Evolutionary conservation across 2,797 vertebrate species (phyloP), one percentile per base, ranked within the genome.

Genomic region (Hippocampus kuda): DNA sequence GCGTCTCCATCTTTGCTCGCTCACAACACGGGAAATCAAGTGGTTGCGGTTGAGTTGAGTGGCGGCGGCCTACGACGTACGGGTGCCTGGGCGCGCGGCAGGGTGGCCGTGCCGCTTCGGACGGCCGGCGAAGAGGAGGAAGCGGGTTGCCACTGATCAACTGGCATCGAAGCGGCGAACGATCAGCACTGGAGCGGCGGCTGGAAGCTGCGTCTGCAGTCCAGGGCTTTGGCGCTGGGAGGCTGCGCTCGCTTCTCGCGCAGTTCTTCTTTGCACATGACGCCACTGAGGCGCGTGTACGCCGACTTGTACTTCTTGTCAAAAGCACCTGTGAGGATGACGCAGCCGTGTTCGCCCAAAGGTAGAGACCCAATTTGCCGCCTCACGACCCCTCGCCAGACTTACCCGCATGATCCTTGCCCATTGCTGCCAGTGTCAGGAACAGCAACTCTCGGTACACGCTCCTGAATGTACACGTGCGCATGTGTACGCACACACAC

Each of bases 371-470:
- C 18, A 16, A 16, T 60, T 56, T 60, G 18, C 34, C 5, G 22
- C 4, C 11, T 16, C 27, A 15, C 34, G 54, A 26, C 4, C 42
- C 26, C 12, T 12, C 5, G 2, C 16, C 6, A 34, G 20, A 20
- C 89, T 88, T 82, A 92, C 91, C 93, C 3, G 93, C 86, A 7
- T 94, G 93, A 70, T 98, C 94, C 88, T 93, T 93, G 68, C 95
- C 94, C 88, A 96, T 90, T 0, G 93, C 95, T 24, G 94, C 95
- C 89, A 98, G 73, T 0, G 91, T 95, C 75, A 98, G 91, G 87
- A 98, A 96, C 44, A 97, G 90, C 76, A 96, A 90, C 88, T 97
- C 95, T 66, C 93, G 88, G 87, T 97, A 97, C 83, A 97, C 79
- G 76, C 95, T 93, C 91, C 95, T 96, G 77, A 5, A 38, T 8